Evolutionary conservation across 1,140 invertebrate genomes (phyloP).

Genomic region (Phortica variegata): DNA sequence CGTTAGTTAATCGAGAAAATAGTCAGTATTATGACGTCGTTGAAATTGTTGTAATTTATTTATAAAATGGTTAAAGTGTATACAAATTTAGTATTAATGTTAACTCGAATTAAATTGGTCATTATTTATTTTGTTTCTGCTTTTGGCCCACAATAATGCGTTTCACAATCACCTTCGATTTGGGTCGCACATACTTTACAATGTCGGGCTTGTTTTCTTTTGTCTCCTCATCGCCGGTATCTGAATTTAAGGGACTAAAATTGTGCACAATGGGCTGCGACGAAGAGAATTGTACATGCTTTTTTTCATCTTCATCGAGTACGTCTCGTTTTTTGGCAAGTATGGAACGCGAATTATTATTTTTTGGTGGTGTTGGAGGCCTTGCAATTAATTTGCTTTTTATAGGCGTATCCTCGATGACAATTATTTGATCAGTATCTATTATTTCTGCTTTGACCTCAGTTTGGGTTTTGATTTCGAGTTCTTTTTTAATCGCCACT

Average conservation of each 20-base stretch:
- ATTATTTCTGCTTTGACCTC: too few relatives aligned
- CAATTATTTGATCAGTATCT: too few relatives aligned
- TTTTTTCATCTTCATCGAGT: slow-evolving; percentile 22
- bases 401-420: slow-evolving; percentile 10
- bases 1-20: slow-evolving; percentile 1
- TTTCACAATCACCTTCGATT: slow-evolving; percentile 31
- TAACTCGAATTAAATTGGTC: too few relatives aligned
- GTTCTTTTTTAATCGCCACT: neutral
- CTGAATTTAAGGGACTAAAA: slow-evolving; percentile 16
- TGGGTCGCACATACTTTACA: slow-evolving; percentile 21
- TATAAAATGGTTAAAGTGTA: too few relatives aligned
- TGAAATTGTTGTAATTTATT: neutral
- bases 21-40: neutral
- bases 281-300: slow-evolving; percentile 33
- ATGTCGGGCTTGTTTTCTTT: slow-evolving; percentile 2
- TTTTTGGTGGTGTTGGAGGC: neutral
- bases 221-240: slow-evolving; percentile 27
- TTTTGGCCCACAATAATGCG: slow-evolving; percentile 35
- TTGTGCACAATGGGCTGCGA: slow-evolving; percentile 29
- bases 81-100: too few relatives aligned
- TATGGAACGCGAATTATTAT: slow-evolving; percentile 32
- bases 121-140: slow-evolving; percentile 12
- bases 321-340: slow-evolving; percentile 29
- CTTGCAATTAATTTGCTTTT: neutral
- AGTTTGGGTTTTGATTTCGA: too few relatives aligned